A percentile compares a stretch with the other conserved stretches of the same genome.
Evolutionary conservation across 35 echinoderm and acorn worm species (phyloP).

Genomic region (Chiridota heheva): DNA sequence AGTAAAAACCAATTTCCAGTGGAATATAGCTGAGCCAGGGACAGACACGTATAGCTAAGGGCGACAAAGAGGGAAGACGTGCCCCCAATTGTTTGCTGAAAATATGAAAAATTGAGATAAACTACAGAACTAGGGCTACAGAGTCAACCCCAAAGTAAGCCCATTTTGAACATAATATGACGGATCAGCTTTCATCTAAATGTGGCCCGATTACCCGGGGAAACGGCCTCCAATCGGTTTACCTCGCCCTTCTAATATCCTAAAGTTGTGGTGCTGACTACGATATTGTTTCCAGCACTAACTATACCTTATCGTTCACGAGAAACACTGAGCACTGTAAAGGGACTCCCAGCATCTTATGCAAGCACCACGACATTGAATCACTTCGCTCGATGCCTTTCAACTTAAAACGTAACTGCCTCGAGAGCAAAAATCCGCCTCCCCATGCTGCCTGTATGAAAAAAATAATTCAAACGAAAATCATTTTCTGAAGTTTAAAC

Average conservation of each 20-base stretch:
- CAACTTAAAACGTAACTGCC: constrained; percentile 55
- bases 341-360: constrained; percentile 93
- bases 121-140: too few species aligned
- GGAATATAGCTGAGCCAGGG: not conserved
- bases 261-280: not conserved
- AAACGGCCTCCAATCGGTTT: not conserved
- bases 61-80: not conserved
- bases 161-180: not conserved
- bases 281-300: too few species aligned
- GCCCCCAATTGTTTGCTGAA: too few species aligned
- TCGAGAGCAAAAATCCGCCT: constrained; percentile 70
- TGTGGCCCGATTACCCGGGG: not conserved
- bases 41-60: not conserved
- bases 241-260: not conserved
- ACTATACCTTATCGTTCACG: constrained; percentile 75
- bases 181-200: not conserved
- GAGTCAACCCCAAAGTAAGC: too few species aligned
- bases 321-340: constrained; percentile 90
- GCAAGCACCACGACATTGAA: constrained; percentile 88
- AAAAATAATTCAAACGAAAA: not conserved
- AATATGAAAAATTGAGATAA: too few species aligned
- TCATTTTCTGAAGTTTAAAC: too few species aligned
- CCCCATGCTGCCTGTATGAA: constrained; percentile 91
- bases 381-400: constrained; percentile 75
- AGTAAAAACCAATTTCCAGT: not conserved